These are phyloP conservation scores for Mohoua ochrocephala DNA, from an alignment of 2,113 vertebrate species.

Conservation along the genomic window DNA sequence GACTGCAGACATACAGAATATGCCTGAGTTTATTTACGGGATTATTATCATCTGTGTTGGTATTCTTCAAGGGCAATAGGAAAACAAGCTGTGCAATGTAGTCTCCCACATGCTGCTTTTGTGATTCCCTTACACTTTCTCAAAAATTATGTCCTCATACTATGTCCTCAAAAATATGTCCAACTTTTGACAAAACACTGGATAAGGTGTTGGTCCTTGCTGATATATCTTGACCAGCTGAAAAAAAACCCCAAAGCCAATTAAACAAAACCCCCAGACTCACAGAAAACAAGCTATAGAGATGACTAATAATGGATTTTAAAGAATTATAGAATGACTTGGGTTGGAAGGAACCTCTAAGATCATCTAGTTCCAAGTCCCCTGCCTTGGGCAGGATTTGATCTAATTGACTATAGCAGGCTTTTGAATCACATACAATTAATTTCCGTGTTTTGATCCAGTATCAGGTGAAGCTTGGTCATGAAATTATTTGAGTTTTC, in stretches of 20 bases:
- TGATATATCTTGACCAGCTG: not conserved
- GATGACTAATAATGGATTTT: not conserved
- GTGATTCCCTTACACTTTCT: not conserved
- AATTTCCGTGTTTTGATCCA: not conserved
- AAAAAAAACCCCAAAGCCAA: rapidly evolving
- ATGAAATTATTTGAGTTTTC: not conserved
- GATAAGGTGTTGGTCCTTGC: not conserved
- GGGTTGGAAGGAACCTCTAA: not conserved
- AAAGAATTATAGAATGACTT: not conserved
- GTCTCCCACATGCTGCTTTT: not conserved
- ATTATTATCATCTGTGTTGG: not conserved
- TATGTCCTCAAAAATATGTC: too few species aligned
- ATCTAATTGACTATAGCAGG: not conserved
- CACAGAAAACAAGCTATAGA: not conserved
- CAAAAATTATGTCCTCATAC: not conserved
- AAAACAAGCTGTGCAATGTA: not conserved
- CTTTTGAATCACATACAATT: not conserved
- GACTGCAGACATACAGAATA: not conserved
- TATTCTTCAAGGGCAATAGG: not conserved
- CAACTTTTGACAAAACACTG: not conserved
- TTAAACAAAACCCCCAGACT: not conserved
- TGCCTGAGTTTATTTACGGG: not conserved
- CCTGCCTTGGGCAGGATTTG: not conserved
- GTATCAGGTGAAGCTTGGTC: not conserved
- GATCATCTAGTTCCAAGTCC: not conserved